Base-by-base conservation (phyloP, 2,888 invertebrate genomes). In the Chamaedrilus cognettii region DNA sequence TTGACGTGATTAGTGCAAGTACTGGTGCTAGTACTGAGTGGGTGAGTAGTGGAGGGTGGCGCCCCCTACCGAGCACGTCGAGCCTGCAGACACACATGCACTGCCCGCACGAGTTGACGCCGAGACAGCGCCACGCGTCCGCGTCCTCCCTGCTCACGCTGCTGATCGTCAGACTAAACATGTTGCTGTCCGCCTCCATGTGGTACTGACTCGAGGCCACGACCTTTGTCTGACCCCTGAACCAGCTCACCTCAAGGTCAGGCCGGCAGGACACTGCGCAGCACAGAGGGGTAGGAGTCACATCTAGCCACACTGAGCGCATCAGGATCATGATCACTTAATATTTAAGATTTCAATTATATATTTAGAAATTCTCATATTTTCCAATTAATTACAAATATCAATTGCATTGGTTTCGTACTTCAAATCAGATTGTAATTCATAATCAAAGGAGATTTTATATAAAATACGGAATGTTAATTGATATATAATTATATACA, bases 181-280 rank as follows among this genome's bases (percentile, higher is more conserved):
- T 74, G 69, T 76, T 81, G 19, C 32, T n/a, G 26, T 76, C 71
- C 65, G 76, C 76, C 73, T 80, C 73, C 70, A 80, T 67, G 68
- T 73, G 69, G 70, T 78, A 73, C 74, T 77, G 69, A 64, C 75
- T 70, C 60, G 77, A 75, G 67, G 82, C 75, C 72, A 75, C 64
- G 68, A 83, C 72, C 77, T 90, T 90, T 73, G 88, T 87, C 1
- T 91, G 91, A 83, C 95, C 92, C 80, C 90, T 89, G 85, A 77
- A 84, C 85, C 85, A 85, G 26, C 77, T 76, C 4, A 85, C 81
- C 11, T 77, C 79, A 7, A 85, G 82, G 66, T 83, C 84, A 15
- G 84, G 84, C 28, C 79, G 77, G 15, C 81, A 80, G 11, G 82
- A 81, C 60, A 81, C 82, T 82, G 70, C n/a, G n/a, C n/a, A n/a